A percentile compares a stretch with the other conserved stretches of the same genome.
These are phyloP conservation scores for Thunnus albacares DNA, from an alignment of 2,797 vertebrate species.

Conservation along the genomic window DNA sequence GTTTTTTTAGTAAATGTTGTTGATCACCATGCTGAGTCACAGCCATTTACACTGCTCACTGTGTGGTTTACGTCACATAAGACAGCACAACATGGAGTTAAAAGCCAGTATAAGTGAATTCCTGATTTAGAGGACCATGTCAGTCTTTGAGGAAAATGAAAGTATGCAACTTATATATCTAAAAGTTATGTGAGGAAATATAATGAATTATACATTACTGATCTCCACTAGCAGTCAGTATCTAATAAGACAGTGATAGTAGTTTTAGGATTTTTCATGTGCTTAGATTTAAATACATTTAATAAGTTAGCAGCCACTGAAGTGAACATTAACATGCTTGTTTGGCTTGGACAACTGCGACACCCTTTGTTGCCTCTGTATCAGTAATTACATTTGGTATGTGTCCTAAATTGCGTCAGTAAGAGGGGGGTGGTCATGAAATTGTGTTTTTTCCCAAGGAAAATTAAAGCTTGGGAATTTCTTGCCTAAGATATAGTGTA, in stretches of 20 bases:
- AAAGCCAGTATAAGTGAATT: conserved; percentile 16
- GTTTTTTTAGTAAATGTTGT: conserved; percentile 47
- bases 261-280: background rate
- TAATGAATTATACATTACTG: background rate
- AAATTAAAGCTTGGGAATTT: conserved; percentile 27
- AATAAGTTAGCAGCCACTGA: background rate
- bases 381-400: conserved; percentile 42
- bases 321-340: background rate
- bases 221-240: background rate
- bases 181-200: background rate
- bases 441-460: conserved; percentile 20
- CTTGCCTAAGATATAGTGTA: conserved; percentile 9
- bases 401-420: conserved; percentile 59
- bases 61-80: conserved; percentile 53
- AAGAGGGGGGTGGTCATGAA: conserved; percentile 8
- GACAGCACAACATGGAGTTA: conserved; percentile 40
- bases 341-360: conserved; percentile 6
- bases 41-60: conserved; percentile 40
- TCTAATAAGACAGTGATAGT: background rate
- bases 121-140: conserved; percentile 5
- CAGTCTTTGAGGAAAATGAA: conserved; percentile 11
- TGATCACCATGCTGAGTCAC: conserved; percentile 68
- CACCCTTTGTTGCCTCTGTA: conserved; percentile 8
- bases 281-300: background rate
- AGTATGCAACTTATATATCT: background rate